Evolutionary conservation across 2,797 vertebrate species (phyloP), one percentile per base, ranked within the genome.

Genomic region (Lindbergichthys nudifrons): DNA sequence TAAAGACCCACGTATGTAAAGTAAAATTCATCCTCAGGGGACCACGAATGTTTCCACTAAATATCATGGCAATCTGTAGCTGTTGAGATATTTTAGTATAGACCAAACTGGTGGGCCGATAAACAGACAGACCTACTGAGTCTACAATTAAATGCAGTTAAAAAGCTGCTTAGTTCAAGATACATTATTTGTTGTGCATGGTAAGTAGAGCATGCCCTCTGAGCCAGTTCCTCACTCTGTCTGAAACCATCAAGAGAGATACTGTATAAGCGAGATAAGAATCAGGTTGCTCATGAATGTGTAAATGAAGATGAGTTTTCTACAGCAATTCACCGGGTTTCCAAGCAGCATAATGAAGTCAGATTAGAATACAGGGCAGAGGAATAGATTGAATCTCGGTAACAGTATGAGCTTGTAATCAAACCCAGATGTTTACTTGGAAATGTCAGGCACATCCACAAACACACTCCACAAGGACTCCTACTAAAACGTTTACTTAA

Each of bases 351-450:
- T 58, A 59, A 13, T 68, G 4, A 61, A 65, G 15, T 57, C 4
- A 67, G 62, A 56, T 69, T 30, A 36, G 16, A 58, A 19, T 19
- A 23, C 13, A 32, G 39, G 6, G 45, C 19, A 47, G 48, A 50
- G 7, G n/a, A 53, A n/a, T n/a, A 56, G 13, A 63, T 4, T 36
- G 26, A 26, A 47, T 13, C 36, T 42, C 26, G 3, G 13, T 51
- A 45, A 48, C 47, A 45, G 23, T 21, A 32, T 56, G 51, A 77
- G 57, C 53, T 48, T 47, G 53, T 60, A 79, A 75, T 75, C 23
- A 84, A 74, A 60, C 19, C 10, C 45, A 79, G 51, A 73, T 79
- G 61, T 63, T 69, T 51, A n/a, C 45, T 39, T 2, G 11, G 12
- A 46, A 65, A 52, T 36, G 19, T 10, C 7, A 39, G 18, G 3